Percentiles rank a stretch among this genome's conserved stretches.
phyloP scores from a whole-genome alignment of 2,113 vertebrate genomes.

The Capreolus pygargus region DNA sequence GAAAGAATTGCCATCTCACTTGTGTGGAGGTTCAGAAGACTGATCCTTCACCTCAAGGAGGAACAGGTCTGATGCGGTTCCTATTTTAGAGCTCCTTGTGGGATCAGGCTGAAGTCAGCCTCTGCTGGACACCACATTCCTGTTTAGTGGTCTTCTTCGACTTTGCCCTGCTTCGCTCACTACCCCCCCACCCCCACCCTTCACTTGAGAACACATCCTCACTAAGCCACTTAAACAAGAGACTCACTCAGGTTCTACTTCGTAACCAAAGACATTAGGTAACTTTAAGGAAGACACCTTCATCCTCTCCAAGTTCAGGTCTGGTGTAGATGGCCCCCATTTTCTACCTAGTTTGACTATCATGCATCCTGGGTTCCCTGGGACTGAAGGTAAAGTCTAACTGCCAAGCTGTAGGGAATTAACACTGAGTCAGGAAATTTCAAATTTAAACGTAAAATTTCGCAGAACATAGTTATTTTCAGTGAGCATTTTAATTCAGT shows the following conservation, averaged over 20 bases:
- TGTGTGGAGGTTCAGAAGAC: neutral
- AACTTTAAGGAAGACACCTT: neutral
- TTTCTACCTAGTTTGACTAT: neutral
- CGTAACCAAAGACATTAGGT: neutral
- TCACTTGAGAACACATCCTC: neutral
- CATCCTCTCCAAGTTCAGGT: neutral
- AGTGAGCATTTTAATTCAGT: neutral
- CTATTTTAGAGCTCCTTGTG: neutral
- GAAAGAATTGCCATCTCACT: neutral
- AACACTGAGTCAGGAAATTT: neutral
- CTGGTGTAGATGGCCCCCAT: neutral
- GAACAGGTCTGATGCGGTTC: neutral
- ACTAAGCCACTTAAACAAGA: neutral
- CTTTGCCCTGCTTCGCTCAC: neutral
- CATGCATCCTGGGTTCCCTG: neutral
- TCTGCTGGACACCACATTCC: neutral
- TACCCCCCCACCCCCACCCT: neutral
- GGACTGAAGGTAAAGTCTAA: neutral
- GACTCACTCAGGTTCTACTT: neutral
- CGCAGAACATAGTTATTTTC: neutral
- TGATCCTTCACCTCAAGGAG: neutral
- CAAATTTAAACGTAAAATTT: constrained; percentile 8
- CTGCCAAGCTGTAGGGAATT: neutral
- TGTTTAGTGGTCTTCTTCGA: neutral
- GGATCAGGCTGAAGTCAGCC: neutral